These are phyloP conservation scores for Anolis carolinensis DNA, from an alignment of 2,113 vertebrate genomes.

Conservation along the genomic window DNA sequence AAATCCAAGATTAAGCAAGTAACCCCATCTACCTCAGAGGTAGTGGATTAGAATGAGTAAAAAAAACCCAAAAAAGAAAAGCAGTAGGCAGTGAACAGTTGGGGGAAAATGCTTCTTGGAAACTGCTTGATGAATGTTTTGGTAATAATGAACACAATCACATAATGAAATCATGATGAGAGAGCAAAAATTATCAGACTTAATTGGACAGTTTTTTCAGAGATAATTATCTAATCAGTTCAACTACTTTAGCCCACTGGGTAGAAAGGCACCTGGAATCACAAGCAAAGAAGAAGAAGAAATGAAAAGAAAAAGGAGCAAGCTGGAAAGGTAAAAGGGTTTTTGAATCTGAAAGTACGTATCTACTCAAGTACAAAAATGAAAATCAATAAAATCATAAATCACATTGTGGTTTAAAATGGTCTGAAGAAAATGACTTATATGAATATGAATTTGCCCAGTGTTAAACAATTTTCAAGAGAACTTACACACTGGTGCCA, in stretches of 20 bases:
- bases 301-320: background rate
- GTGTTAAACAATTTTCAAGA: background rate
- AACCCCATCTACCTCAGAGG: background rate
- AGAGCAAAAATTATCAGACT: conserved; percentile 33
- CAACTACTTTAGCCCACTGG: conserved; percentile 13
- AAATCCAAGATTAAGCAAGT: background rate
- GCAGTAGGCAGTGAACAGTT: background rate
- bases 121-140: conserved; percentile 29
- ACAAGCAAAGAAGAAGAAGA: background rate
- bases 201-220: conserved; percentile 22
- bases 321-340: background rate
- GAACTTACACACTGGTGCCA: background rate
- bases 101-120: background rate
- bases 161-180: conserved; percentile 38
- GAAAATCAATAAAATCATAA: conserved; percentile 6
- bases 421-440: background rate
- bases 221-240: conserved; percentile 40
- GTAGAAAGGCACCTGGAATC: conserved; percentile 28
- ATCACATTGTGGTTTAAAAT: background rate
- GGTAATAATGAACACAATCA: conserved; percentile 36
- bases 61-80: background rate
- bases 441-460: background rate
- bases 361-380: conserved; percentile 1
- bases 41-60: background rate
- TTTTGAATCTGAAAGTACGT: conserved; percentile 6